Evolutionary conservation across 2,888 invertebrate genomes (phyloP).

Genomic region (Temnothorax unifasciatus): DNA sequence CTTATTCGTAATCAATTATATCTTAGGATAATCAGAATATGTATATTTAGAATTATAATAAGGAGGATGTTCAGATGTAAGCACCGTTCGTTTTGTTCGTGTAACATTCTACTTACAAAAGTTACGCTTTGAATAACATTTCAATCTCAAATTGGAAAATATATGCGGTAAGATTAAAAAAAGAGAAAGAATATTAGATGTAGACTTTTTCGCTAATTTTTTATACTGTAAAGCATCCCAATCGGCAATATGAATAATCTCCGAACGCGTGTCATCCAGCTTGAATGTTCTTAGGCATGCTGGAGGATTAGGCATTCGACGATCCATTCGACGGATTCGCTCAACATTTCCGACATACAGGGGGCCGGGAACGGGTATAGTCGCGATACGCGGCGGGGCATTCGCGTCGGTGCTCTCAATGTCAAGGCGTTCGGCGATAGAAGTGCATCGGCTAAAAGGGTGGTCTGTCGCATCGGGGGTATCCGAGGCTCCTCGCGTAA

Average conservation of each 20-base stretch:
- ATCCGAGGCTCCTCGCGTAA: slow-evolving; percentile 70
- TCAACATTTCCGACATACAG: slow-evolving; percentile 55
- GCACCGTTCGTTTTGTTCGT: background rate
- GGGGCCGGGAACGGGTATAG: background rate
- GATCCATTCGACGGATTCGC: slow-evolving; percentile 46
- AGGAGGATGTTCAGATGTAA: background rate
- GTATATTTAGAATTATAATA: background rate
- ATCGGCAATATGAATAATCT: background rate
- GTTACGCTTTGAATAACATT: background rate
- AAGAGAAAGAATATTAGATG: background rate
- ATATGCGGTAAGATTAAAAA: background rate
- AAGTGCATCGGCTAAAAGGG: slow-evolving; percentile 48
- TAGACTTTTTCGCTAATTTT: background rate
- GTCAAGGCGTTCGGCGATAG: slow-evolving; percentile 66
- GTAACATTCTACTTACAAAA: background rate
- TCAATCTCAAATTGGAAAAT: background rate
- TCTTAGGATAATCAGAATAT: background rate
- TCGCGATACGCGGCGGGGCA: slow-evolving; percentile 25
- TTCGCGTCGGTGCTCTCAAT: slow-evolving; percentile 61
- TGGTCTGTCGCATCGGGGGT: slow-evolving; percentile 29
- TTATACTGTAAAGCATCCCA: background rate
- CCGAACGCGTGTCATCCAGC: background rate
- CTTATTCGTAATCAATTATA: background rate
- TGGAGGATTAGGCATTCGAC: slow-evolving; percentile 60
- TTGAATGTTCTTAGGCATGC: background rate